Conservation (phyloP, 2,113 vertebrate species). For the Perognathus longimembris region DNA sequence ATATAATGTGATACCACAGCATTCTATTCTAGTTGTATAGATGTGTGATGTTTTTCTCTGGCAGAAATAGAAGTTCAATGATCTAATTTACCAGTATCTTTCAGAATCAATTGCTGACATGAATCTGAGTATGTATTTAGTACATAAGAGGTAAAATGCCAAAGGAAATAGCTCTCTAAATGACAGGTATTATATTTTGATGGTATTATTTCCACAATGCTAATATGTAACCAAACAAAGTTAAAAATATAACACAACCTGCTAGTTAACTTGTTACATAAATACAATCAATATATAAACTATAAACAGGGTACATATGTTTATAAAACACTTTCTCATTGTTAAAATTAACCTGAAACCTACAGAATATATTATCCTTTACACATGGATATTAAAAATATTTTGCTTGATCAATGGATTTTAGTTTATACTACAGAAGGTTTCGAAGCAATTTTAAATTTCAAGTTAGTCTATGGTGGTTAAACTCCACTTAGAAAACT, state of each 20-base stretch:
- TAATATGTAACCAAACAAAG: slow-evolving; percentile 29
- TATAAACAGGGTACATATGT: not conserved
- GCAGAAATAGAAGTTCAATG: not conserved
- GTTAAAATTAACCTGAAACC: slow-evolving; percentile 44
- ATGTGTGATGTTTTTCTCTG: slow-evolving; percentile 25
- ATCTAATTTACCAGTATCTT: slow-evolving; percentile 29
- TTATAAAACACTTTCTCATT: not conserved
- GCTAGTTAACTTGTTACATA: not conserved
- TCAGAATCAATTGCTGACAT: slow-evolving; percentile 56
- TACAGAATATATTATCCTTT: not conserved
- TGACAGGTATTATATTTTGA: not conserved
- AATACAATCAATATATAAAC: not conserved
- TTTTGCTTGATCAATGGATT: not conserved
- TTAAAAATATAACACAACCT: slow-evolving; percentile 20
- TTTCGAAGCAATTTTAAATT: slow-evolving; percentile 30
- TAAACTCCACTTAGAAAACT: not conserved
- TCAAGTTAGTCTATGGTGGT: slow-evolving; percentile 34
- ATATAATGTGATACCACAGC: not conserved
- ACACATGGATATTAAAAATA: not conserved
- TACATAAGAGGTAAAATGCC: slow-evolving; percentile 34
- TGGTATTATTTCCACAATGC: not conserved
- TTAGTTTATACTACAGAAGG: not conserved
- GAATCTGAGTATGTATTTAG: slow-evolving; percentile 72
- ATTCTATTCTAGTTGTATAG: not conserved
- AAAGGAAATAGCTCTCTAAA: slow-evolving; percentile 45